Base-by-base conservation (phyloP, 2,888 invertebrate species). In the Liopterus haemorrhoidalis region DNA sequence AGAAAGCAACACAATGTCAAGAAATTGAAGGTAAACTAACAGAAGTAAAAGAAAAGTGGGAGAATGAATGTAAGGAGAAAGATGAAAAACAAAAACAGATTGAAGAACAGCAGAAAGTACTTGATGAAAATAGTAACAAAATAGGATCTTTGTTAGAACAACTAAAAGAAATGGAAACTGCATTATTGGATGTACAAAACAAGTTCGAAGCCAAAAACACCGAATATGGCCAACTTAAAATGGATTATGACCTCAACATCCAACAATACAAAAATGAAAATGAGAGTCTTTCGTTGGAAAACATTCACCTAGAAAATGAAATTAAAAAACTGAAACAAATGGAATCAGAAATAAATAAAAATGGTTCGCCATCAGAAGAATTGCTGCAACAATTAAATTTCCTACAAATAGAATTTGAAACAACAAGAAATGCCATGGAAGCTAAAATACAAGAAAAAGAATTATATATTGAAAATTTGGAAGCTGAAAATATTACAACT, bases 391-490 rank as follows among this genome's bases (percentile, higher is more conserved):
- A 69, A 54, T 48, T 56, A 51, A 60, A 70, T 48, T 63, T 65
- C 49, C 46, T 66, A 1, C 52, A 69, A 6, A 59, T 64, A 39
- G 61, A 69, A 55, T 63, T 69, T 51, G 64, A 67, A 42, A 62
- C 62, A 31, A 68, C 67, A 45, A 46, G 66, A 41, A 15, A 77
- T 51, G 18, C 69, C 57, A 69, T 76, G 39, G 75, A 82, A 49
- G 81, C 81, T 2, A 86, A 85, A 66, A 63, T 87, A 8, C 82
- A 82, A 60, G 85, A 87, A 63, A 71, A 82, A 49, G 81, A 85
- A 59, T 71, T 82, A 35, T 82, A 81, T 49, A 81, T 85, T 42
- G 86, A 87, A 64, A 79, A 76, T 25, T 68, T 85, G 46, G 82
- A 86, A 63, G 65, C 71, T 19, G 85, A 85, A 57, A 71, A 82